These are phyloP conservation scores for Palythoa grandis DNA, from an alignment of 92 coral and sea anemone genomes.

Conservation along the genomic window DNA sequence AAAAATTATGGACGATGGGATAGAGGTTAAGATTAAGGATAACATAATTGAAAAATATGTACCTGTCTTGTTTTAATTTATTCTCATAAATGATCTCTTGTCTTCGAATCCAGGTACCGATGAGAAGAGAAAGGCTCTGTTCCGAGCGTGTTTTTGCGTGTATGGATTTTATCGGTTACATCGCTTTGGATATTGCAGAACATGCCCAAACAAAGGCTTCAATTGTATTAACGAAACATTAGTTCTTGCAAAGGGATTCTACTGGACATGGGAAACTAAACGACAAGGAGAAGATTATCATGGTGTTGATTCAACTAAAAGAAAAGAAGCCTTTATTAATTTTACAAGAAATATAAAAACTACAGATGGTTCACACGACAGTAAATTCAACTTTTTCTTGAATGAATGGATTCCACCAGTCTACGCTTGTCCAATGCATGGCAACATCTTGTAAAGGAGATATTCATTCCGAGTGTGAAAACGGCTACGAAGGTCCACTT, in stretches of 20 bases:
- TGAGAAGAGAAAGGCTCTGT: conserved; percentile 22
- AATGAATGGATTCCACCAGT: conserved; percentile 28
- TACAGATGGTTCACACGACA: conserved; percentile 4
- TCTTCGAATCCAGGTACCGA: conserved; percentile 47
- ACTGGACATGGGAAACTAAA: conserved; percentile 50
- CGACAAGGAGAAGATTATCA: neutral
- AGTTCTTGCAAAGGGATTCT: conserved; percentile 42
- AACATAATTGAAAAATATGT: too few species aligned
- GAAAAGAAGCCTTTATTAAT: neutral
- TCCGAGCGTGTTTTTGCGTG: conserved; percentile 51
- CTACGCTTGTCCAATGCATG: conserved; percentile 50
- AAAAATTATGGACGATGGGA: too few species aligned
- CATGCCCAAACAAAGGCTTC: conserved; percentile 43
- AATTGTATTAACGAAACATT: conserved; percentile 41
- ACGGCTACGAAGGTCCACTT: conserved; percentile 54
- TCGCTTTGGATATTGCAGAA: conserved; percentile 48
- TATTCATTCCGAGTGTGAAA: conserved; percentile 28
- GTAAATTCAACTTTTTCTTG: neutral
- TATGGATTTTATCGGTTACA: conserved; percentile 39
- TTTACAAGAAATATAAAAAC: neutral
- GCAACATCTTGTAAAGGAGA: conserved; percentile 47
- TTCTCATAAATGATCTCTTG: neutral
- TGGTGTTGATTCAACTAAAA: neutral
- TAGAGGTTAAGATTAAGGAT: neutral
- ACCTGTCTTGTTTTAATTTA: neutral